Base-by-base conservation (phyloP, 2,888 invertebrate genomes). In the Nomada fucata region DNA sequence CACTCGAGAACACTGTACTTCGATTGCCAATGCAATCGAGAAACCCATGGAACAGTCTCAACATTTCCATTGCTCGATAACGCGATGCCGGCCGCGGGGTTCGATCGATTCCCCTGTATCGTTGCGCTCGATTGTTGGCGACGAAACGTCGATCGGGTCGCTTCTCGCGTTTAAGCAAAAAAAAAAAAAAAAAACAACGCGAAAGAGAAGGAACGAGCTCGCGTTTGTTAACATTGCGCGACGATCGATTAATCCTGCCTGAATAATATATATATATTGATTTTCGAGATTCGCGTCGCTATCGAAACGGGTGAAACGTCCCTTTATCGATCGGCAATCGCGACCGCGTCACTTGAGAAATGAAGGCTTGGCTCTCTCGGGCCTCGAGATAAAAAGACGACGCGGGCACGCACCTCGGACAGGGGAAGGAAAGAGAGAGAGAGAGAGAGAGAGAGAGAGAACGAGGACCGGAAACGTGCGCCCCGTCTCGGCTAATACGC, bases 361-460 rank as follows among this genome's bases (percentile, higher is more conserved):
- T 85, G 91, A 92, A 93, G 93, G 93, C 93, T 93, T 92, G 93
- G 93, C 92, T 88, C 76, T 65, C 18, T 11, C 44, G 69, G 70
- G 68, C 70, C 55, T 2, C 44, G 69, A 90, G 90, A 90, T 89
- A 89, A 89, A 89, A 83, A 75, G 83, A 76, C 86, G 75, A 61
- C 76, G 75, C 26, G 52, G 63, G 20, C 20, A 60, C 53, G 1
- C 15, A 36, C 52, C 10, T 26, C 36, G 18, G 7, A 50, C 11
- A 50, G 1, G 50, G 23, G 50, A 59, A 15, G 36, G 44, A 15
- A 36, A 26, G 53, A 53, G 29, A 23, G 59, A 50, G 20, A 42
- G 61, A 89, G 88, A 84, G 44, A 15, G 23, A 26, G 53, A 53
- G 29, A 23, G 59, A 50, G 20, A 42, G 61, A 89, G 88, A 84